Evolutionary conservation across 2,113 vertebrate species (phyloP).

Genomic region (Triplophysa rosa): DNA sequence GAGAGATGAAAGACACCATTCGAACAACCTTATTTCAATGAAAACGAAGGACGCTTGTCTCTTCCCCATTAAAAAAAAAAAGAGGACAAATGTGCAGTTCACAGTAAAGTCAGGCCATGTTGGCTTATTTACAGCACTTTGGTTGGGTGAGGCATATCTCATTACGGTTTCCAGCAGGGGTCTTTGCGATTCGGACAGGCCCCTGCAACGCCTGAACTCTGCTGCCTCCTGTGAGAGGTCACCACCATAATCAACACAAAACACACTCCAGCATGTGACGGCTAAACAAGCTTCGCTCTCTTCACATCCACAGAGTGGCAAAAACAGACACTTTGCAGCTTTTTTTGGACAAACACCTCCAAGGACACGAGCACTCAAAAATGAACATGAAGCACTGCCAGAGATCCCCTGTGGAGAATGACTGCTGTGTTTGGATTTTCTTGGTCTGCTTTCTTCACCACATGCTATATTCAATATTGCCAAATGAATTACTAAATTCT

Average conservation of each 20-base stretch:
- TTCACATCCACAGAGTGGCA: conserved; percentile 11
- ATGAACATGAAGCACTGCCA: neutral
- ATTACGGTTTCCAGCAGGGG: conserved; percentile 33
- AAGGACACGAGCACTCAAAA: conserved; percentile 21
- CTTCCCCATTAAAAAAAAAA: conserved; percentile 17
- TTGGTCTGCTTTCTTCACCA: neutral
- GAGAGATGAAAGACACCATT: neutral
- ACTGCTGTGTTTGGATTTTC: conserved; percentile 31
- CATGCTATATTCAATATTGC: neutral
- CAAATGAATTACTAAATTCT: conserved; percentile 15
- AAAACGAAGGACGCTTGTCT: neutral
- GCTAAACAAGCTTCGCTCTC: conserved; percentile 12
- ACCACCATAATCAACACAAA: conserved; percentile 27
- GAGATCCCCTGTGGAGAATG: conserved; percentile 24
- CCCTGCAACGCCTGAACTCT: neutral
- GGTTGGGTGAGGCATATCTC: conserved; percentile 43
- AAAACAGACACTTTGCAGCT: conserved; percentile 23
- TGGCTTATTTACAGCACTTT: conserved; percentile 35
- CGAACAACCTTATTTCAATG: neutral
- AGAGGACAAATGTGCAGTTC: conserved; percentile 23
- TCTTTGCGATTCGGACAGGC: conserved; percentile 8
- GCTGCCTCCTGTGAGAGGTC: conserved; percentile 26
- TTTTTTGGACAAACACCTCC: conserved; percentile 12
- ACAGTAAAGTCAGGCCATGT: conserved; percentile 5
- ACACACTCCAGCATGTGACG: conserved; percentile 29